These are phyloP conservation scores for Bolinopsis microptera DNA, from an alignment of 37 sponge, comb jelly and placozoan species.

Conservation along the genomic window DNA sequence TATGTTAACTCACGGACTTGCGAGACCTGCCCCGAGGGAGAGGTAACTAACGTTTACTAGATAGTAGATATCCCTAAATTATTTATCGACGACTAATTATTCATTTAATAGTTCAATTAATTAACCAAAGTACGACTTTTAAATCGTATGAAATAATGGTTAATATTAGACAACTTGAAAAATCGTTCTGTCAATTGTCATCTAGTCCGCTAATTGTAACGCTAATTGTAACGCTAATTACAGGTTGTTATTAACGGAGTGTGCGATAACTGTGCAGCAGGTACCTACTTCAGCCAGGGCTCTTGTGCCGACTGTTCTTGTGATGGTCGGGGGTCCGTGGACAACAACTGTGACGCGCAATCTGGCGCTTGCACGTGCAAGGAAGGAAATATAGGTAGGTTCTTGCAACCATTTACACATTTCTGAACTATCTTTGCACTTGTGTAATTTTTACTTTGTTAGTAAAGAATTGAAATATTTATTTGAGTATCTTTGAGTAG, in stretches of 20 bases:
- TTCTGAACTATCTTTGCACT: neutral
- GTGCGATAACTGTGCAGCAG: neutral
- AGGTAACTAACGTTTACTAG: too few relatives aligned
- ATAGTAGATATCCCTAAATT: too few relatives aligned
- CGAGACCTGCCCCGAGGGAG: neutral
- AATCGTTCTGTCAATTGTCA: too few relatives aligned
- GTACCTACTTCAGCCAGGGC: neutral
- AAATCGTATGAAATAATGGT: too few relatives aligned
- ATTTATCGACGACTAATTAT: too few relatives aligned
- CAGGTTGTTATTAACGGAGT: neutral
- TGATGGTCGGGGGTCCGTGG: neutral
- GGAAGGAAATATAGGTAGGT: constrained; percentile 16
- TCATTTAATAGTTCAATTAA: too few relatives aligned
- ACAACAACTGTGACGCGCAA: neutral
- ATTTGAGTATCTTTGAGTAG: too few relatives aligned
- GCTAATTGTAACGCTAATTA: too few relatives aligned
- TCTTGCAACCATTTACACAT: neutral
- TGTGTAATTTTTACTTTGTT: neutral
- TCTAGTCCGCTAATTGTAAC: too few relatives aligned
- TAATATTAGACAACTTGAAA: too few relatives aligned
- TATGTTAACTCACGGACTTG: neutral
- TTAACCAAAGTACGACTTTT: too few relatives aligned
- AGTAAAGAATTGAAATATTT: too few relatives aligned
- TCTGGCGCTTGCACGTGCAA: neutral
- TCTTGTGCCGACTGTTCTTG: neutral